phyloP scores from a whole-genome alignment of 1,140 invertebrate species.

The Drosophila micromelanica region DNA sequence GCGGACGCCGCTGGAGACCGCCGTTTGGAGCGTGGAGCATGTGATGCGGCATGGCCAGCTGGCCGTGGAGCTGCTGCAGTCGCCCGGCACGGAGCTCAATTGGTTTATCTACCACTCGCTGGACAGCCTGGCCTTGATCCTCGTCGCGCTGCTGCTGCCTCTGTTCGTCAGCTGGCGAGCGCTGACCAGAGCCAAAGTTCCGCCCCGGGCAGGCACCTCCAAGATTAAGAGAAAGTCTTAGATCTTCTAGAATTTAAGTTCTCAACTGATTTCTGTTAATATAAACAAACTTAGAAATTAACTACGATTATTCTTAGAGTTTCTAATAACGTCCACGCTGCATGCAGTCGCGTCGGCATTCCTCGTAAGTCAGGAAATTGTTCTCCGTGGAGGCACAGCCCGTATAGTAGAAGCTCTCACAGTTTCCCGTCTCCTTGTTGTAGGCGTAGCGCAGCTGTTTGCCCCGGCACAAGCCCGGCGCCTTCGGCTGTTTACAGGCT shows the following conservation, averaged over 20 bases:
- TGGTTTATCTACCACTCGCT: constrained; percentile 77
- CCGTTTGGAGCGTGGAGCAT: constrained; percentile 89
- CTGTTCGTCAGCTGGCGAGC: constrained; percentile 18
- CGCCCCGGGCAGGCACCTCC: neutral
- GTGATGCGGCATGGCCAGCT: constrained; percentile 85
- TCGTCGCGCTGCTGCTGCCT: neutral
- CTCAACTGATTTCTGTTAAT: constrained; percentile 6
- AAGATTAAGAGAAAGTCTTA: neutral
- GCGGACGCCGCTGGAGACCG: constrained; percentile 86
- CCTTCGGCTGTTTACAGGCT: constrained; percentile 74
- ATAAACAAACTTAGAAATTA: constrained; percentile 1
- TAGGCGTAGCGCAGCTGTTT: constrained; percentile 71
- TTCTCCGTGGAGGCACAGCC: constrained; percentile 72
- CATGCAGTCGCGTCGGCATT: constrained; percentile 81
- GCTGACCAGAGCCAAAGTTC: neutral
- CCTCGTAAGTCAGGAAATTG: constrained; percentile 78
- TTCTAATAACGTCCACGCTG: constrained; percentile 59
- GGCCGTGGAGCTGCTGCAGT: constrained; percentile 84
- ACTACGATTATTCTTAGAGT: neutral
- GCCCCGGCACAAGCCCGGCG: constrained; percentile 68
- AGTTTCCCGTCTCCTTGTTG: constrained; percentile 68
- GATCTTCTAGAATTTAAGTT: neutral
- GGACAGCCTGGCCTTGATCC: constrained; percentile 55
- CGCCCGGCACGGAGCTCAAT: constrained; percentile 83
- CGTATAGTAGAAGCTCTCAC: constrained; percentile 77